phyloP scores from a whole-genome alignment of 2,797 vertebrate species.

The Leptoclinus maculatus region DNA sequence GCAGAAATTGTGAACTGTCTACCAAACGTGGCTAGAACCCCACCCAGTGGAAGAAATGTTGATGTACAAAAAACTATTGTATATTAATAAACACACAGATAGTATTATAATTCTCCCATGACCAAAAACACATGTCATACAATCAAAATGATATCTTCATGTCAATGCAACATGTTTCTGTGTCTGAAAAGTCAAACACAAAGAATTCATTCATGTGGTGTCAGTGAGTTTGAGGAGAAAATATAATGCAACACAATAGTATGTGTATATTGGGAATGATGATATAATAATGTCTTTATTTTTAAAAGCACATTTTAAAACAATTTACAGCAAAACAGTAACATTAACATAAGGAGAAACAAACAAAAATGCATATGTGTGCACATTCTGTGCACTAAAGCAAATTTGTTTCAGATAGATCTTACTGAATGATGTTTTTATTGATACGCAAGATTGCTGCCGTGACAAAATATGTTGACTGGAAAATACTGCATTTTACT shows the following conservation, averaged over 20 bases:
- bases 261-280: background rate
- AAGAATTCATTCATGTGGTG: background rate
- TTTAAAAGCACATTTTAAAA: background rate
- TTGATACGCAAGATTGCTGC: background rate
- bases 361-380: background rate
- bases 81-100: background rate
- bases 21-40: conserved; percentile 19
- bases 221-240: background rate
- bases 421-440: background rate
- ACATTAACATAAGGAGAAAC: background rate
- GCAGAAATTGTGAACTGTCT: background rate
- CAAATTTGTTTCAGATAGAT: background rate
- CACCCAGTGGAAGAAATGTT: conserved; percentile 66
- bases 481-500: background rate
- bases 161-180: background rate
- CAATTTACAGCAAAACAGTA: background rate
- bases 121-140: background rate
- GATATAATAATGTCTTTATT: background rate
- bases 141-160: background rate
- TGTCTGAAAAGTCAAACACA: background rate
- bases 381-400: background rate
- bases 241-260: background rate
- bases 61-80: conserved; percentile 4
- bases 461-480: background rate
- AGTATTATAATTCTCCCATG: background rate